Base-by-base conservation (phyloP, 2,888 invertebrate genomes). In the Tenthredo distinguenda region DNA sequence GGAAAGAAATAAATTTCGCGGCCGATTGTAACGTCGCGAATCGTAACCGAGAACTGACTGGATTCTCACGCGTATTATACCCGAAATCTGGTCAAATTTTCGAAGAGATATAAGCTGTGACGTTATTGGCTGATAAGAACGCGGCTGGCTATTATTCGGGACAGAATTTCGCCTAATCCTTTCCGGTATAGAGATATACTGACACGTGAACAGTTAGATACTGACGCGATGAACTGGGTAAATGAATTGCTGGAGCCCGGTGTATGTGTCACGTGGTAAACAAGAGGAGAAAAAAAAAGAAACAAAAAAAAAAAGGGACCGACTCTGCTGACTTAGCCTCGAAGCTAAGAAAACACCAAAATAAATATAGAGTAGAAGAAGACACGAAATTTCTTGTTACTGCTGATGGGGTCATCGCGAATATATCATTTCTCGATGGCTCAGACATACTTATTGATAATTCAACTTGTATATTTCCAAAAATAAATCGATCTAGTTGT, bases 21-120 rank as follows among this genome's bases (percentile, higher is more conserved):
- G 85, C 26, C 65, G 71, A 65, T 79, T 10, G 83, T 86, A 85
- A 84, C 86, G 40, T 87, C 85, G 86, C 86, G 86, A 86, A 72
- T 82, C 77, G 84, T 77, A 71, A 86, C 21, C 84, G 72, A 86
- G 85, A 65, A 87, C 87, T 87, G 87, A 87, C 83, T 72, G 43
- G 34, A 21, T n/a, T 15, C 37, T 55, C 43, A 40, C n/a, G 43
- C 37, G 58, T 21, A 62, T 43, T 68, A 47, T 55, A 62, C 50
- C 55, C 68, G 81, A 86, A 87, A 85, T 37, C 21, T 12, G 37
- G 40, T n/a, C 9, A 40, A 81, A 62, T 62, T 40, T 62, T 0
- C 40, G 37, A 26, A 81, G 31, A 79, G 15, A 34, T 55, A 58
- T 62, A 62, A 68, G 34, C 15, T 26, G 40, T 62, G 12, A 40